A percentile compares a stretch with the other conserved stretches of the same genome.
These are phyloP conservation scores for Callosobruchus maculatus DNA, from an alignment of 2,888 invertebrate species.

Conservation along the genomic window DNA sequence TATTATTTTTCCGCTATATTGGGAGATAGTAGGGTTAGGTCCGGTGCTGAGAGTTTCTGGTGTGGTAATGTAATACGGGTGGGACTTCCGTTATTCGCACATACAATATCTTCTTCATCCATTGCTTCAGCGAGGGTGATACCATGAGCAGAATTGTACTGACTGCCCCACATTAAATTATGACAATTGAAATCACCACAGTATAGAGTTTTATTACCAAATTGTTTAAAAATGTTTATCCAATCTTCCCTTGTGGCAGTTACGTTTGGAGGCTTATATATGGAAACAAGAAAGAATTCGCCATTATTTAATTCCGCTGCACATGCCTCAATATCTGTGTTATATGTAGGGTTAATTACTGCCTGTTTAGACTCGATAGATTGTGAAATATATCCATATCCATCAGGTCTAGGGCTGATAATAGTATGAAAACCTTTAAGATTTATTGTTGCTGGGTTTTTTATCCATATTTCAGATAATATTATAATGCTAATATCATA, in stretches of 20 bases:
- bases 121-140: neutral
- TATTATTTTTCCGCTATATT: neutral
- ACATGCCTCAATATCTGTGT: conserved; percentile 3
- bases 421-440: neutral
- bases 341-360: neutral
- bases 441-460: neutral
- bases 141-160: neutral
- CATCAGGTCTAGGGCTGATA: neutral
- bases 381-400: neutral
- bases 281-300: conserved; percentile 1
- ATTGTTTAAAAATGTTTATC: conserved; percentile 6
- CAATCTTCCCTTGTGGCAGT: neutral
- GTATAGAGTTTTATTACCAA: neutral
- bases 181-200: conserved; percentile 5
- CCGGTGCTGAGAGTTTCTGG: neutral
- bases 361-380: neutral
- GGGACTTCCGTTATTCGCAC: conserved; percentile 1
- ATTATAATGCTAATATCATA: neutral
- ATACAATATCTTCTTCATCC: neutral
- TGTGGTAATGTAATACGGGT: conserved; percentile 4
- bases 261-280: conserved; percentile 6
- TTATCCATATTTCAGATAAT: neutral
- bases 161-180: neutral
- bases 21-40: neutral
- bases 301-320: conserved; percentile 1